These are phyloP conservation scores for Paralichthys olivaceus DNA, from an alignment of 2,113 vertebrate species.

Conservation along the genomic window DNA sequence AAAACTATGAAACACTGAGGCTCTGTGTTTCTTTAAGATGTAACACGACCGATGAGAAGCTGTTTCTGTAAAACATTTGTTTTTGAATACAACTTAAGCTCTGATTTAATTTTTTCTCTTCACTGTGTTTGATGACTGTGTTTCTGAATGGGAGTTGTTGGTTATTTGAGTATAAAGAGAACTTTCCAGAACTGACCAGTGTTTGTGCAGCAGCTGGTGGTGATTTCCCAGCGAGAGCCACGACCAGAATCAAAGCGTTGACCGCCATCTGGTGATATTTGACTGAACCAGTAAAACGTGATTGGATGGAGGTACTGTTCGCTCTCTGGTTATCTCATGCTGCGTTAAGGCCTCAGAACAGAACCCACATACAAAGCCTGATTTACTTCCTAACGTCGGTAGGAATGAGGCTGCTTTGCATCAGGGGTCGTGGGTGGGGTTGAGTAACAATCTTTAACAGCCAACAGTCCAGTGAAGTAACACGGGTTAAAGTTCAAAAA, in stretches of 20 bases:
- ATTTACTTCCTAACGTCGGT: conserved; percentile 62
- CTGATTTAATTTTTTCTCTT: too few relatives aligned
- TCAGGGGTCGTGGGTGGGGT: background rate
- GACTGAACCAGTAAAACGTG: conserved; percentile 63
- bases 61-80: background rate
- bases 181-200: conserved; percentile 30
- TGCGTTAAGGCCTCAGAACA: conserved; percentile 66
- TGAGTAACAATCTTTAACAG: conserved; percentile 62
- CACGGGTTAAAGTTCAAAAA: conserved; percentile 61
- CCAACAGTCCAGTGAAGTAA: conserved; percentile 51
- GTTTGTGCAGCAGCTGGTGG: conserved; percentile 61
- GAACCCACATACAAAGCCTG: conserved; percentile 60
- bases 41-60: conserved; percentile 1
- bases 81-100: too few relatives aligned
- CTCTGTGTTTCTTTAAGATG: background rate
- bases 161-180: background rate
- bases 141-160: background rate
- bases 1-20: background rate
- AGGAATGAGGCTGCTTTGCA: conserved; percentile 64
- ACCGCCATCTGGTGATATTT: conserved; percentile 63
- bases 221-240: conserved; percentile 42
- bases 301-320: conserved; percentile 59
- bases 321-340: conserved; percentile 54
- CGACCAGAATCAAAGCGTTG: conserved; percentile 54
- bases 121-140: background rate